phyloP scores from a whole-genome alignment of 2,113 vertebrate genomes.

The Pelodiscus sinensis region DNA sequence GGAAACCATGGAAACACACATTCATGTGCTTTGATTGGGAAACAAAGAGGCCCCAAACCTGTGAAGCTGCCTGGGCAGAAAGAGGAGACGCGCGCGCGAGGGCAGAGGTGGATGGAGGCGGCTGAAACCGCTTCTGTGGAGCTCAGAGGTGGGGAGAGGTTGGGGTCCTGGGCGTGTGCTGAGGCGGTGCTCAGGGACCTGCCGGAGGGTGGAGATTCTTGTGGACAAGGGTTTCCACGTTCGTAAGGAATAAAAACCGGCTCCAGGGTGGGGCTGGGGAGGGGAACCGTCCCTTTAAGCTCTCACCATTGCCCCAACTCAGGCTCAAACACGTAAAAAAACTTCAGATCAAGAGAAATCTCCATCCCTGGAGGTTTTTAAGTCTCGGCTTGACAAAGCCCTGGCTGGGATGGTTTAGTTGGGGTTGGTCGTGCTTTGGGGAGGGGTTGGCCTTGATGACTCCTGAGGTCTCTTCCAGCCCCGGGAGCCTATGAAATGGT shows the following conservation, averaged over 20 bases:
- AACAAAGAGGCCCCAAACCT: not conserved
- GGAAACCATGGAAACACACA: not conserved
- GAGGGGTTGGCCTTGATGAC: too few relatives aligned
- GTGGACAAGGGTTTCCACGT: not conserved
- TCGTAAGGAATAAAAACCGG: not conserved
- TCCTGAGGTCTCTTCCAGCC: too few relatives aligned
- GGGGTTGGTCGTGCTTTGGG: too few relatives aligned
- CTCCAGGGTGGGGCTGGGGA: not conserved
- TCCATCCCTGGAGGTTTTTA: too few relatives aligned
- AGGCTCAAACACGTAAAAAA: not conserved
- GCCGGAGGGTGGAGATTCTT: too few relatives aligned
- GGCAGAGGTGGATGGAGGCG: not conserved
- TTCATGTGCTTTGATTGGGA: not conserved
- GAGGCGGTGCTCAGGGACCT: not conserved
- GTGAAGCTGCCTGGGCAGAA: not conserved
- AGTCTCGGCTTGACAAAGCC: too few relatives aligned
- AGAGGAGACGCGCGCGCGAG: not conserved
- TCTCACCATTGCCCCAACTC: not conserved
- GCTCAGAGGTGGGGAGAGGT: not conserved
- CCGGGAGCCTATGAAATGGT: too few relatives aligned
- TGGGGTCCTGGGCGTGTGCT: fast-evolving
- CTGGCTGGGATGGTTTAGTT: too few relatives aligned
- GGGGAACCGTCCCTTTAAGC: not conserved
- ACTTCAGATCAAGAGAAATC: not conserved
- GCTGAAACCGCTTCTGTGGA: not conserved